Evolutionary conservation across 2,113 vertebrate species (phyloP).

Genomic region (Atherinomorus stipes): DNA sequence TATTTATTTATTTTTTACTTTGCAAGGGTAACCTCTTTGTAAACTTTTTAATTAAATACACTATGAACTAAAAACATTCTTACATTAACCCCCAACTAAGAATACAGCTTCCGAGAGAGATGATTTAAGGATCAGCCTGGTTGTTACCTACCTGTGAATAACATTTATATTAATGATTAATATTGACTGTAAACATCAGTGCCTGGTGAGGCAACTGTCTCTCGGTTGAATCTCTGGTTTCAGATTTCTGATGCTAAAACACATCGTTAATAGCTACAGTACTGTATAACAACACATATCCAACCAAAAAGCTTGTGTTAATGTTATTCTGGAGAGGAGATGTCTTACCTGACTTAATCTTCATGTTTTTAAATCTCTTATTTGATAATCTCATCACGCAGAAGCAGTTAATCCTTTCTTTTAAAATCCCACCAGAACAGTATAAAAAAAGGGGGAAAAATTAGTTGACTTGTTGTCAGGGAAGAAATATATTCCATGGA

Average conservation of each 20-base stretch:
- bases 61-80: not conserved
- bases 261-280: not conserved
- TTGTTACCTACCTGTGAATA: too few relatives aligned
- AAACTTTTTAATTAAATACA: too few relatives aligned
- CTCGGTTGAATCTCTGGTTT: not conserved
- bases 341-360: conserved; percentile 6
- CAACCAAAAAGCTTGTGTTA: not conserved
- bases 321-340: conserved; percentile 2
- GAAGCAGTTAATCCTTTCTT: conserved; percentile 34
- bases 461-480: conserved; percentile 29
- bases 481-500: conserved; percentile 21
- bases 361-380: conserved; percentile 23
- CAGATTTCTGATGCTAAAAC: not conserved
- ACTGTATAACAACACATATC: conserved; percentile 1
- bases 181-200: not conserved
- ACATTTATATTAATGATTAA: too few relatives aligned
- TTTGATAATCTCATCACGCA: conserved; percentile 48
- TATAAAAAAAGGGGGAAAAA: conserved; percentile 14
- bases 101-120: not conserved
- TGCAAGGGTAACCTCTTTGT: too few relatives aligned
- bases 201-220: not conserved
- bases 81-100: not conserved
- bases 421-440: conserved; percentile 26
- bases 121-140: not conserved
- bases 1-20: too few relatives aligned